phyloP scores from a whole-genome alignment of 2,888 invertebrate species.

The Helicoverpa assulta region DNA sequence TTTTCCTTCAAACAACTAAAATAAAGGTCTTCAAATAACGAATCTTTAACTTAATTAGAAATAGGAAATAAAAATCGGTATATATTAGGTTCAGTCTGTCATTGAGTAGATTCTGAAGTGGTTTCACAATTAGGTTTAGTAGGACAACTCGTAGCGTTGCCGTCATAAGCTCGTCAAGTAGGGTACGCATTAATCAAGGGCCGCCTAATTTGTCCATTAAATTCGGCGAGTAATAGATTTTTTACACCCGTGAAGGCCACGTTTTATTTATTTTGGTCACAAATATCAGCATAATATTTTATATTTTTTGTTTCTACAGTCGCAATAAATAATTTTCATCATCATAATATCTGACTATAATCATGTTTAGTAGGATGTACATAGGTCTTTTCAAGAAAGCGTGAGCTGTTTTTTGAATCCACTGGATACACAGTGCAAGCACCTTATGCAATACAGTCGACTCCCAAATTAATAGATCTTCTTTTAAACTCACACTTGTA shows the following conservation, averaged over 20 bases:
- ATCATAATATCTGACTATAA: no score
- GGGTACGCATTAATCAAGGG: not conserved
- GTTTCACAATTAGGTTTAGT: conserved; percentile 23
- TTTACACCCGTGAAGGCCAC: not conserved
- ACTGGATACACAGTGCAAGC: no score
- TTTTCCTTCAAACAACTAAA: no score
- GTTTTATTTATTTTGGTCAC: not conserved
- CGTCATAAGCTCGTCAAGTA: conserved; percentile 5
- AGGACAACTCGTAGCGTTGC: conserved; percentile 3
- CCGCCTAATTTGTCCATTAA: conserved; percentile 3
- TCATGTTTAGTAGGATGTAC: no score
- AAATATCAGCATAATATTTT: not conserved
- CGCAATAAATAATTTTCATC: no score
- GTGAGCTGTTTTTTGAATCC: no score
- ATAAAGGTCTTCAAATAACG: no score
- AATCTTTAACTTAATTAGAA: not conserved
- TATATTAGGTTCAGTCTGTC: conserved; percentile 12
- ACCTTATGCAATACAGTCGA: no score
- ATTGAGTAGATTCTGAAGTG: conserved; percentile 28
- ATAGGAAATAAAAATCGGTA: conserved; percentile 13
- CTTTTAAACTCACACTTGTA: no score
- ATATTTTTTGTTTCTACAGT: no score
- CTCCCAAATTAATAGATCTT: no score
- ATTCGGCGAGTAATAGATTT: not conserved
- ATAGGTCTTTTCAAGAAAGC: no score